Conservation (phyloP, 2,888 invertebrate species). For the Pseudanteris insignis region DNA sequence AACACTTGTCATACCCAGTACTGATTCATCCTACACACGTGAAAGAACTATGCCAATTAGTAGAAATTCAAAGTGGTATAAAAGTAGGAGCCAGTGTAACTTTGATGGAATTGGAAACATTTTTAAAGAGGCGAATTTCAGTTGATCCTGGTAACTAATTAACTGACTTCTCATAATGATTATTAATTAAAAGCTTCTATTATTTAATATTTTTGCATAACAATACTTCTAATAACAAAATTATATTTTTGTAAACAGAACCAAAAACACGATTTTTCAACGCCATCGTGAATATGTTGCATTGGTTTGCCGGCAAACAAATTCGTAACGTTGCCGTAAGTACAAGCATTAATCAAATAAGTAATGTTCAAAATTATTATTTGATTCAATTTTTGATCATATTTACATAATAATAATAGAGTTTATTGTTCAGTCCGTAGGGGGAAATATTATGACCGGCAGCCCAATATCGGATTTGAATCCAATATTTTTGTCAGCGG, state of each 20-base stretch:
- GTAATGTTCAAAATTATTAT: too few relatives aligned
- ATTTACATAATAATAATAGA: too few relatives aligned
- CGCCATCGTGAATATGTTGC: constrained; percentile 83
- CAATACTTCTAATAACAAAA: too few relatives aligned
- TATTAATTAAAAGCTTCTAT: neutral
- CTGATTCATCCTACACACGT: constrained; percentile 79
- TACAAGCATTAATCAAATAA: too few relatives aligned
- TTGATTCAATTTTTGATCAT: too few relatives aligned
- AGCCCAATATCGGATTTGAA: constrained; percentile 97
- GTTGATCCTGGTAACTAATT: constrained; percentile 63
- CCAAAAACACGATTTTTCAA: constrained; percentile 73
- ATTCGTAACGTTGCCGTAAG: constrained; percentile 88
- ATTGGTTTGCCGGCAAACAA: constrained; percentile 96
- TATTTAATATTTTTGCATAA: too few relatives aligned
- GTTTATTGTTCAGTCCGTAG: constrained; percentile 71
- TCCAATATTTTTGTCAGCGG: constrained; percentile 87
- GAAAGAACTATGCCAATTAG: constrained; percentile 73
- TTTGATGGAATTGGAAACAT: constrained; percentile 77
- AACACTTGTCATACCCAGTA: constrained; percentile 80
- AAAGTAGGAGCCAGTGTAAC: constrained; percentile 83
- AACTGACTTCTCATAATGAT: too few relatives aligned
- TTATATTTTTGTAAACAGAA: too few relatives aligned
- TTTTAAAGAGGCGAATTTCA: constrained; percentile 70
- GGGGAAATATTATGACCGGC: constrained; percentile 93
- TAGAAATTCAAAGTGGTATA: constrained; percentile 70